Conservation (phyloP, 2,888 invertebrate genomes). For the Diplolepis rosae region DNA sequence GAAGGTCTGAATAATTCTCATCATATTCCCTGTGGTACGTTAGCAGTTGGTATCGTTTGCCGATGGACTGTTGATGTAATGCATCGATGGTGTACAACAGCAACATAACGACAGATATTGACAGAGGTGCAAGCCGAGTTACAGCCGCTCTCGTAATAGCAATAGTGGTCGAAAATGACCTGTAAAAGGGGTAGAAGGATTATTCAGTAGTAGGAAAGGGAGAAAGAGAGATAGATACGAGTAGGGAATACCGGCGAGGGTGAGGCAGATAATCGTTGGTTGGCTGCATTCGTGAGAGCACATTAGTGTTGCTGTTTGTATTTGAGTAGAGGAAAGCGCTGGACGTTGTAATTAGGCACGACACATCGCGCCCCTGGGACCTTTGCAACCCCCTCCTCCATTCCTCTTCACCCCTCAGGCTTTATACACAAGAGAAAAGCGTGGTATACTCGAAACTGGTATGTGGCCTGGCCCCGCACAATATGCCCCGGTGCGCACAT, state of each 20-base stretch:
- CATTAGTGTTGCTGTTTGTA: conserved; percentile 69
- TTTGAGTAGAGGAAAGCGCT: conserved; percentile 66
- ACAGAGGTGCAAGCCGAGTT: conserved; percentile 44
- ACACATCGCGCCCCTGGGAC: conserved; percentile 72
- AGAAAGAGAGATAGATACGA: conserved; percentile 31
- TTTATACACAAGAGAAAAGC: conserved; percentile 26
- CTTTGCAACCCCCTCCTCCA: conserved; percentile 22
- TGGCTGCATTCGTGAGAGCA: conserved; percentile 48
- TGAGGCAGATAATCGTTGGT: conserved; percentile 47
- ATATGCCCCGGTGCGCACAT: conserved; percentile 61
- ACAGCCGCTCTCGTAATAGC: background rate
- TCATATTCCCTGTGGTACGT: conserved; percentile 10
- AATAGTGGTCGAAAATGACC: conserved; percentile 17
- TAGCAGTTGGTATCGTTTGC: conserved; percentile 21
- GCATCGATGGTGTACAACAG: background rate
- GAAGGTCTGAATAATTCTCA: conserved; percentile 5
- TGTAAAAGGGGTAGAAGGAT: conserved; percentile 21
- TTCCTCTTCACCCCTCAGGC: background rate
- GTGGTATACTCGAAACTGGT: conserved; percentile 41
- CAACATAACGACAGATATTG: conserved; percentile 62
- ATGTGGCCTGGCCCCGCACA: conserved; percentile 40
- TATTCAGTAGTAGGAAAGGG: conserved; percentile 33
- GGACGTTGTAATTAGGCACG: conserved; percentile 73
- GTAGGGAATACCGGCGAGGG: background rate
- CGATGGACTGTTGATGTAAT: conserved; percentile 5